Base-by-base conservation (phyloP, 2,888 invertebrate genomes). In the Hirtodrosophila trivittata region DNA sequence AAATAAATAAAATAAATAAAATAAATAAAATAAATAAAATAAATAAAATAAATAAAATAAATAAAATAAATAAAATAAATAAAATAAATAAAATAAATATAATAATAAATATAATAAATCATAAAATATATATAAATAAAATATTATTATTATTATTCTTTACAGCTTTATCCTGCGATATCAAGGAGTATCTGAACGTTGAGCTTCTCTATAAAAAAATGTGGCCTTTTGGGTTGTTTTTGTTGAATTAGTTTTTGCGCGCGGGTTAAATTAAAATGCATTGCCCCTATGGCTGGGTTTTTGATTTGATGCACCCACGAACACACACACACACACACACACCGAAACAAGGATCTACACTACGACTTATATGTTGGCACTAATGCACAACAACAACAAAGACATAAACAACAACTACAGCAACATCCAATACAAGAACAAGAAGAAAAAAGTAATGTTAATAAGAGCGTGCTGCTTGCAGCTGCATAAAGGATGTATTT, bases 201-300 rank as follows among this genome's bases (percentile, higher is more conserved):
- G 47, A 35, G 25, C 28, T 21, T 10, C 1, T n/a, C 21, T 1
- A n/a, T 7, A 2, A 3, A n/a, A 18, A n/a, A 13, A 18, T 30
- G 6, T 30, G 4, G 25, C 28, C 26, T 55, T 43, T 25, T 28
- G 28, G 26, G 26, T 59, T 41, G 32, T 51, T 69, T 59, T 32
- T 47, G 46, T 55, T 47, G 54, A 59, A 66, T 60, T 56, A 50
- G 49, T 67, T 66, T 66, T 58, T 49, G 60, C 46, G 62, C 78
- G 58, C 51, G 58, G 65, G 51, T 65, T 73, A 81, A 80, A 81
- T 86, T 83, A 76, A 83, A 81, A 86, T 86, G 70, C 80, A 81
- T 83, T 75, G 80, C 76, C 43, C 59, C 62, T 59, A 54, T 60
- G 67, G 65, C 66, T 70, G 70, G 50, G 59, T 58, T 70, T 75